Base-by-base conservation (phyloP, 2,888 invertebrate genomes). In the Heliconius ethilla region DNA sequence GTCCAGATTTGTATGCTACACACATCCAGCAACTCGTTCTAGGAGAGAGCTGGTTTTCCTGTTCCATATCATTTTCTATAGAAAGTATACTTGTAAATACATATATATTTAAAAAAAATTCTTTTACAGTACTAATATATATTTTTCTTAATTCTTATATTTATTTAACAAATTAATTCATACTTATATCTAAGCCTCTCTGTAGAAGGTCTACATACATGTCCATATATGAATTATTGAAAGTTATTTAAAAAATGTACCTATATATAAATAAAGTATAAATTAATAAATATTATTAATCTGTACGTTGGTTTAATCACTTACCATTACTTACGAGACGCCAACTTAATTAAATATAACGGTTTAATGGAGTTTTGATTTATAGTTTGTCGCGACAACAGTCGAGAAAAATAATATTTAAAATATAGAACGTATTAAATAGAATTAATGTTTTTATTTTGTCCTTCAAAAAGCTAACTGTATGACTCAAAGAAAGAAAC, bases 41-140 rank as follows among this genome's bases (percentile, higher is more conserved):
- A 86, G 81, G 83, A 90, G 92, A 91, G 92, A 91, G 90, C 84
- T 85, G 85, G 86, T 90, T 92, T 92, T 91, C 90, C 91, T 90
- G 88, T 89, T 87, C 86, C 87, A 84, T 84, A 87, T 86, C 80
- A 78, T 76, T 76, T 69, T 82, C 83, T 82, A 88, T 90, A 88
- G 89, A 90, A 90, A 90, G 90, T 84, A 80, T 37, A 63, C 62
- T 70, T 80, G 69, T 65, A 75, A 2, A 33, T 33, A 33, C 33
- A 62, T 25, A 15, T 63, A 63, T 67, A 69, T 79, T 37, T 69
- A 27, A 62, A 70, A 62, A 33, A 55, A 15, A 33, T 55, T 25
- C 15, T 37, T 22, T n/a, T 37, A 15, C 13, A 37, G 37, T n/a
- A 33, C 3, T 33, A 11, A 9, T 33, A 0, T 40, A 63, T 10